These are phyloP conservation scores for Plecturocebus donacophilus DNA, from an alignment of 2,113 vertebrate genomes.

Conservation along the genomic window DNA sequence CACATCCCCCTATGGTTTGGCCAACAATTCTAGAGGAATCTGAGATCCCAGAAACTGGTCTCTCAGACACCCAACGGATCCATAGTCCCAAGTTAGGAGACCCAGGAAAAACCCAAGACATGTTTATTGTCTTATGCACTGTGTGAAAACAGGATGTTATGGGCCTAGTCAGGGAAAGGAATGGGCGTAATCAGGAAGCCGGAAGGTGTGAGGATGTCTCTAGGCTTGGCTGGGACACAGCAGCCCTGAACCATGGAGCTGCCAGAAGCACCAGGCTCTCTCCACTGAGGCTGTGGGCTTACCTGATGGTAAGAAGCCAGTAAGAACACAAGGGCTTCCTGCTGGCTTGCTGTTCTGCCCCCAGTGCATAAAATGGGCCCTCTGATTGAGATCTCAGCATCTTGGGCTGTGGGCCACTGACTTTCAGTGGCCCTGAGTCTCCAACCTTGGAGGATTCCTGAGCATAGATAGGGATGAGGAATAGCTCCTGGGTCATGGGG, in stretches of 20 bases:
- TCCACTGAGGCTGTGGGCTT: not conserved
- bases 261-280: slow-evolving; percentile 3
- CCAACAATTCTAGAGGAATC: not conserved
- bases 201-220: not conserved
- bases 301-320: not conserved
- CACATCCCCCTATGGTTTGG: not conserved
- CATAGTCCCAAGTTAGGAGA: not conserved
- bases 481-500: not conserved
- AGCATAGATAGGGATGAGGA: not conserved
- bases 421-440: not conserved
- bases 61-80: not conserved
- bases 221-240: not conserved
- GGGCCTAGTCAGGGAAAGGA: not conserved
- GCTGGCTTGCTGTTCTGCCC: not conserved
- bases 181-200: not conserved
- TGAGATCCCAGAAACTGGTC: not conserved
- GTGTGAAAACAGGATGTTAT: not conserved
- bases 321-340: not conserved
- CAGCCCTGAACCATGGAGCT: not conserved
- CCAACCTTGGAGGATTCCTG: not conserved
- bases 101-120: not conserved
- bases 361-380: not conserved
- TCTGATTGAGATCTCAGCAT: not conserved
- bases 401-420: not conserved
- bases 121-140: not conserved